Evolutionary conservation across 2,888 invertebrate species (phyloP).

Genomic region (Nomada lathburiana): DNA sequence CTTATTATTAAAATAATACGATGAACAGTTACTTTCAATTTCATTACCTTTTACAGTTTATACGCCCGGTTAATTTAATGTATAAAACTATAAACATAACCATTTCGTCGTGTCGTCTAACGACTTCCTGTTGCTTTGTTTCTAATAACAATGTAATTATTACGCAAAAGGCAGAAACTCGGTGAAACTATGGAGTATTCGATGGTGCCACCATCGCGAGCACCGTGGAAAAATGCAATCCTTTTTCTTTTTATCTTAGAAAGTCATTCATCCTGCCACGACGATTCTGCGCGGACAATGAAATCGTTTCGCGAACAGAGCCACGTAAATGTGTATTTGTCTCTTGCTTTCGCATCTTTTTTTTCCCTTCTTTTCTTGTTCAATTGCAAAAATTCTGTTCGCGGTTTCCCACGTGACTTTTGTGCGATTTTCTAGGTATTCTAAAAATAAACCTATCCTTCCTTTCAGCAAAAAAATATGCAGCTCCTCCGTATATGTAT

Average conservation of each 20-base stretch:
- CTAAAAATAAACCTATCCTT: neutral
- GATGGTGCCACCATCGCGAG: constrained; percentile 27
- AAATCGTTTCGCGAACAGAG: constrained; percentile 33
- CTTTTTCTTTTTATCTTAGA: constrained; percentile 54
- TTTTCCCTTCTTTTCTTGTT: neutral
- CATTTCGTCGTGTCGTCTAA: constrained; percentile 48
- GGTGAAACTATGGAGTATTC: constrained; percentile 56
- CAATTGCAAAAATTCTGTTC: neutral
- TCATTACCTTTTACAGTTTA: constrained; percentile 14
- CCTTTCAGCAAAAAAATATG: neutral
- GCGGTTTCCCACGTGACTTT: neutral
- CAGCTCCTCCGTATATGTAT: neutral
- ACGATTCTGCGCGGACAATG: constrained; percentile 50
- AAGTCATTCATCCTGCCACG: constrained; percentile 51
- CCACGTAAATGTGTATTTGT: neutral
- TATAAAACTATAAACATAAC: constrained; percentile 38
- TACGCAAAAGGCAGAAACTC: constrained; percentile 67
- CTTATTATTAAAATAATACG: neutral
- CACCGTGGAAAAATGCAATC: constrained; percentile 62
- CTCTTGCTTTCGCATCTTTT: constrained; percentile 32
- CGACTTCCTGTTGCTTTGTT: constrained; percentile 63
- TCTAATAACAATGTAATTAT: constrained; percentile 66
- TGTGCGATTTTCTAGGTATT: neutral
- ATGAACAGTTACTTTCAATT: constrained; percentile 11
- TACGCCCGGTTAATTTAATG: constrained; percentile 37